Evolutionary conservation across 2,797 vertebrate genomes (phyloP).

Genomic region (Gorsachius magnificus): DNA sequence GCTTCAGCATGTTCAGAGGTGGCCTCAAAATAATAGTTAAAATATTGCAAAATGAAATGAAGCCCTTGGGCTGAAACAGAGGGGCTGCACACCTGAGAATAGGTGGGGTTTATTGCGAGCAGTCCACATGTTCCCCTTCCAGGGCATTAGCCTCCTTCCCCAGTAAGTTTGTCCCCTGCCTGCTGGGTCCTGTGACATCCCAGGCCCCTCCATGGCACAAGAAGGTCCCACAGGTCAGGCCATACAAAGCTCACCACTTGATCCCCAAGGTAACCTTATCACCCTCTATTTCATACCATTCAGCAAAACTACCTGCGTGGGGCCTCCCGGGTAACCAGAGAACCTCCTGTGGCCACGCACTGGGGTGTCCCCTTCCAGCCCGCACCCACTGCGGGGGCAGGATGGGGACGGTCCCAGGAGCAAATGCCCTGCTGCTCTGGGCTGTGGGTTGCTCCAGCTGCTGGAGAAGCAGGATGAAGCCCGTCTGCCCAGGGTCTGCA

Average conservation of each 20-base stretch:
- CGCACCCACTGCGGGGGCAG: not conserved
- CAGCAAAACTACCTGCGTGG: constrained; percentile 10
- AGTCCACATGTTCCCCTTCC: not conserved
- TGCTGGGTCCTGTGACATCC: not conserved
- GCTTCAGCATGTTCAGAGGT: not conserved
- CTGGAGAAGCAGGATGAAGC: not conserved
- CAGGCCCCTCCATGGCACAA: fast-evolving
- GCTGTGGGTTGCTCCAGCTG: not conserved
- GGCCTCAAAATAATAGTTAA: not conserved
- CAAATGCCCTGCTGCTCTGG: fast-evolving
- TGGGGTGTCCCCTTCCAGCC: constrained; percentile 5
- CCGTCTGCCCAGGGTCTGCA: not conserved
- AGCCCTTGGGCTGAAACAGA: not conserved
- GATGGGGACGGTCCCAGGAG: not conserved
- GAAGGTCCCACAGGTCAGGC: not conserved
- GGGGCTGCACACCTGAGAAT: not conserved
- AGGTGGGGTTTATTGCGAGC: not conserved
- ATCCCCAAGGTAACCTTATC: constrained; percentile 31
- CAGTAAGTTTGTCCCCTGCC: not conserved
- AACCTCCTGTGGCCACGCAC: not conserved
- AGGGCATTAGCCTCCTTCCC: not conserved
- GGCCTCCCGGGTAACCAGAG: not conserved
- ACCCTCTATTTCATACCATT: constrained; percentile 35
- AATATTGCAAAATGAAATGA: not conserved
- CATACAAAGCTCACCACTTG: not conserved